Percentiles rank a stretch among this genome's conserved stretches.
These are phyloP conservation scores for Phrynocephalus vlangalii DNA, from an alignment of 2,797 vertebrate genomes.

Conservation along the genomic window DNA sequence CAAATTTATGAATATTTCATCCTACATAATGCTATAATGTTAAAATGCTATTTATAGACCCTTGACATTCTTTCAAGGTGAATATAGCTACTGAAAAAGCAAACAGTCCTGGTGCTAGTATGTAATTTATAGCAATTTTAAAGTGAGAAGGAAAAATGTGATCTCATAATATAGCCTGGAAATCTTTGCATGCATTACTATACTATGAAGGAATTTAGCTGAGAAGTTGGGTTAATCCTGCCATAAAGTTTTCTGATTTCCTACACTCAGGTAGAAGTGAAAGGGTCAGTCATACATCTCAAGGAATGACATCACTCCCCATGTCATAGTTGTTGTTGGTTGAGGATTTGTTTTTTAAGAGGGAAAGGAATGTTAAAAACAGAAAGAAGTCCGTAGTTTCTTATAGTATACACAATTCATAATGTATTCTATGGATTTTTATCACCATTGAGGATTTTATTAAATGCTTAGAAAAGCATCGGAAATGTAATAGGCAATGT, in stretches of 20 bases:
- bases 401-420: neutral
- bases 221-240: constrained; percentile 53
- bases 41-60: constrained; percentile 63
- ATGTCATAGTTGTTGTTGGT: constrained; percentile 14
- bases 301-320: constrained; percentile 43
- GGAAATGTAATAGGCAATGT: constrained; percentile 3
- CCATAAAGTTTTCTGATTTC: constrained; percentile 46
- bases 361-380: neutral
- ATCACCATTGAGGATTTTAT: neutral
- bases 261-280: constrained; percentile 51
- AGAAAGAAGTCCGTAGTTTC: neutral
- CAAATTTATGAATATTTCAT: constrained; percentile 19
- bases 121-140: constrained; percentile 69
- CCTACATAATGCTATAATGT: constrained; percentile 55
- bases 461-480: neutral
- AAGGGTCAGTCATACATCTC: neutral
- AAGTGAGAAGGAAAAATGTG: constrained; percentile 64
- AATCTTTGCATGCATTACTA: constrained; percentile 64
- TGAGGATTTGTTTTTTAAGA: constrained; percentile 7
- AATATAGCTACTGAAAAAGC: constrained; percentile 56
- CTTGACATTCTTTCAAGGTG: constrained; percentile 68
- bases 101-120: constrained; percentile 49
- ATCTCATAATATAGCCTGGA: constrained; percentile 68
- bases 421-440: neutral
- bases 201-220: constrained; percentile 62